Evolutionary conservation across 2,113 vertebrate genomes (phyloP).

Genomic region (Hydropotes inermis): DNA sequence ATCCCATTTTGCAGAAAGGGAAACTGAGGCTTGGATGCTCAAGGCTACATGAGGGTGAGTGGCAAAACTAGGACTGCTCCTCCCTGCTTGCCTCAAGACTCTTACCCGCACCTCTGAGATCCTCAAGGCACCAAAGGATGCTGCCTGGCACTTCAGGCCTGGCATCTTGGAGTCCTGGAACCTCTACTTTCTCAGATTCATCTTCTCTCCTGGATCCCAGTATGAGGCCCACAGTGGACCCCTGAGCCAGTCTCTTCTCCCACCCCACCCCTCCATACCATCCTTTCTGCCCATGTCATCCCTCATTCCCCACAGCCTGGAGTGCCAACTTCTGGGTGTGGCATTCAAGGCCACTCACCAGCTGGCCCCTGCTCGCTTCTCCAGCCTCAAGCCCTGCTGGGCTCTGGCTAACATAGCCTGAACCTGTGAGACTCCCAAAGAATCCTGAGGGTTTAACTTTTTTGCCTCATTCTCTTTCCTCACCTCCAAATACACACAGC

Average conservation of each 20-base stretch:
- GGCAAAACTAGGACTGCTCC: not conserved
- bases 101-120: not conserved
- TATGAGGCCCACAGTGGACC: not conserved
- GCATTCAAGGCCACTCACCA: not conserved
- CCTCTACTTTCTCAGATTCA: not conserved
- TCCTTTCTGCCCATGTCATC: not conserved
- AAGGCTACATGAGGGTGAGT: not conserved
- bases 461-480: not conserved
- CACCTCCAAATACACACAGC: not conserved
- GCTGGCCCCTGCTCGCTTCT: not conserved
- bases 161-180: not conserved
- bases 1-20: constrained; percentile 3
- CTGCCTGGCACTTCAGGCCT: not conserved
- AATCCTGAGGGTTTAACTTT: not conserved
- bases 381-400: not conserved
- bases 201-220: not conserved
- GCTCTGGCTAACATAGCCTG: not conserved
- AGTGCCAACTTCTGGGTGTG: not conserved
- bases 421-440: not conserved
- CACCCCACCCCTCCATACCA: not conserved
- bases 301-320: no score
- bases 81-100: not conserved
- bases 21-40: not conserved
- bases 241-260: not conserved
- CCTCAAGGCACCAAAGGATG: not conserved